Conservation (phyloP, 2,888 invertebrate species). For the Cataglyphis altisquamis region DNA sequence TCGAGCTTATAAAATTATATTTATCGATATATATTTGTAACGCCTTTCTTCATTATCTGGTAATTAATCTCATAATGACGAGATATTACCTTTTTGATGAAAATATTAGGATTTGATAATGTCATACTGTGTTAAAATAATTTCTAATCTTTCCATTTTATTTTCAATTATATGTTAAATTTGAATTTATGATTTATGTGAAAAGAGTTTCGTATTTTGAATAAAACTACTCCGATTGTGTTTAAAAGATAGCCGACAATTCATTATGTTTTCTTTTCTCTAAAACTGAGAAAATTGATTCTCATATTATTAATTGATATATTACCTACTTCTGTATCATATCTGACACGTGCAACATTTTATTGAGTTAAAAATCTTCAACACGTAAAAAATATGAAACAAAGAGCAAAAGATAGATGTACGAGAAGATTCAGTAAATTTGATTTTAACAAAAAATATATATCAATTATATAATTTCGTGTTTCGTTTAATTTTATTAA, state of each 20-base stretch:
- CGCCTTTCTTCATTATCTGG: slow-evolving; percentile 21
- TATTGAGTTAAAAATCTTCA: background rate
- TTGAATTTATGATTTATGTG: slow-evolving; percentile 14
- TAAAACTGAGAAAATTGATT: background rate
- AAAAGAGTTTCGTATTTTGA: slow-evolving; percentile 10
- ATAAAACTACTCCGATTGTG: background rate
- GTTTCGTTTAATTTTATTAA: slow-evolving; percentile 6
- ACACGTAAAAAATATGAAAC: background rate
- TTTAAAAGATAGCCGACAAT: background rate
- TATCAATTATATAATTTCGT: background rate
- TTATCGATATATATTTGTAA: slow-evolving; percentile 39
- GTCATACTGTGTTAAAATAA: background rate
- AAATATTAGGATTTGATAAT: background rate
- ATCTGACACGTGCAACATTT: background rate
- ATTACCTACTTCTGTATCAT: background rate
- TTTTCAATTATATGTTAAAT: slow-evolving; percentile 14
- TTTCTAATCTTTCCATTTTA: slow-evolving; percentile 26
- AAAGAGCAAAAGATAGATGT: background rate
- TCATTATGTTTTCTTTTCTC: slow-evolving; percentile 1
- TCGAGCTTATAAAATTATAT: slow-evolving; percentile 35
- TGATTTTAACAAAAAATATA: background rate
- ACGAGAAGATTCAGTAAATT: background rate
- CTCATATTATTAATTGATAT: background rate
- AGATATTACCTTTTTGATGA: slow-evolving; percentile 21
- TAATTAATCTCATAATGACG: slow-evolving; percentile 42